Conservation (phyloP, 2,113 vertebrate species). For the Limanda limanda region DNA sequence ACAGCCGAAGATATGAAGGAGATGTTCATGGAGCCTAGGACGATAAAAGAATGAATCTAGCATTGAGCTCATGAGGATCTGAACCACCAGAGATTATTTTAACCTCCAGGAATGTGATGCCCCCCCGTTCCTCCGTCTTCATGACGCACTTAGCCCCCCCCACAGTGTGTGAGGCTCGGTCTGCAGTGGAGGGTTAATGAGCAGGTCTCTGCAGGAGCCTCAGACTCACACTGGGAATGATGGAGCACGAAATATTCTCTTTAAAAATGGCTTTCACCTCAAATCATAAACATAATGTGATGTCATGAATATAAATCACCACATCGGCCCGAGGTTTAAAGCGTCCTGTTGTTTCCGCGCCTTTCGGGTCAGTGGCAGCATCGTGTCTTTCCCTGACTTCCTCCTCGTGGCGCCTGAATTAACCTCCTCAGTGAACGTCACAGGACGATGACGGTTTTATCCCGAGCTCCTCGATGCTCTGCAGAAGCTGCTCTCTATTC, state of each 20-base stretch:
- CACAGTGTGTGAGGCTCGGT: too few relatives aligned
- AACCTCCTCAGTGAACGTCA: background rate
- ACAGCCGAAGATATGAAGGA: too few relatives aligned
- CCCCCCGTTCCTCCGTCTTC: too few relatives aligned
- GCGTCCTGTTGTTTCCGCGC: background rate
- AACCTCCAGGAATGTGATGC: too few relatives aligned
- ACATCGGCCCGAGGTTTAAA: slow-evolving; percentile 1
- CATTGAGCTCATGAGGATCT: too few relatives aligned
- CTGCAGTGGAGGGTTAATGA: background rate
- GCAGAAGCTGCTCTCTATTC: background rate
- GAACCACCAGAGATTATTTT: too few relatives aligned
- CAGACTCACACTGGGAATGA: background rate
- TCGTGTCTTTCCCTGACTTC: slow-evolving; percentile 1
- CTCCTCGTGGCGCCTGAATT: slow-evolving; percentile 5
- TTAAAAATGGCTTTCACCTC: slow-evolving; percentile 8
- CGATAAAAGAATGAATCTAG: too few relatives aligned
- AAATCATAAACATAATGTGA: slow-evolving; percentile 3
- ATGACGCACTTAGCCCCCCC: too few relatives aligned
- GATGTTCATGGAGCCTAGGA: too few relatives aligned
- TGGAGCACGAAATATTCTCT: background rate
- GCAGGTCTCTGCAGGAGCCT: too few relatives aligned
- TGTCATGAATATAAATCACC: slow-evolving; percentile 32
- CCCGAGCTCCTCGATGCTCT: slow-evolving; percentile 3
- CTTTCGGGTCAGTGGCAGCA: background rate
- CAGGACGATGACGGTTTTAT: background rate